Evolutionary conservation across 2,888 invertebrate species (phyloP).

Genomic region (Eupithecia dodoneata): DNA sequence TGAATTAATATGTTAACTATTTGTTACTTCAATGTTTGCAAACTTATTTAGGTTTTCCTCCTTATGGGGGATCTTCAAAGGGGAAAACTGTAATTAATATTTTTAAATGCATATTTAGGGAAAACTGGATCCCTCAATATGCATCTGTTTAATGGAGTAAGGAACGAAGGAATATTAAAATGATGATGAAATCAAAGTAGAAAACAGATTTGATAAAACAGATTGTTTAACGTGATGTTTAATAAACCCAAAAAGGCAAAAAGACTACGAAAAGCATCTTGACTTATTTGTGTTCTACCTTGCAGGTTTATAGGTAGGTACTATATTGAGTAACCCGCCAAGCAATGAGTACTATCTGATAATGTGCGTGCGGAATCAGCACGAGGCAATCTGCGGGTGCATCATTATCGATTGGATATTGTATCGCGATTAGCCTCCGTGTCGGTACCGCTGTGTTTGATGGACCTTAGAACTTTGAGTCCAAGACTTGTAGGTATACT

Average conservation of each 20-base stretch:
- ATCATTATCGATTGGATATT: not conserved
- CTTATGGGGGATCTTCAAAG: too few relatives aligned
- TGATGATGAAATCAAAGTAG: not conserved
- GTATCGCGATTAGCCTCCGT: not conserved
- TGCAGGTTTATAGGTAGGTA: not conserved
- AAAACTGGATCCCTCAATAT: too few relatives aligned
- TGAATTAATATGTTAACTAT: conserved; percentile 31
- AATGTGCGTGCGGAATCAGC: not conserved
- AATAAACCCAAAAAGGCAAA: not conserved
- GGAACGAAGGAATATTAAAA: not conserved
- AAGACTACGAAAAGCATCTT: not conserved
- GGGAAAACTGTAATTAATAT: too few relatives aligned
- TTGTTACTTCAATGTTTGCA: not conserved
- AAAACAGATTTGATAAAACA: not conserved
- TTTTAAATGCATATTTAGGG: too few relatives aligned
- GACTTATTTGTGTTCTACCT: not conserved
- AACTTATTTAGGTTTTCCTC: not conserved
- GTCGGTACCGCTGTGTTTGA: not conserved
- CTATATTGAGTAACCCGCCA: not conserved
- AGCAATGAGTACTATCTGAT: not conserved
- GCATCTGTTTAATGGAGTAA: not conserved
- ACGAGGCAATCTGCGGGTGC: not conserved
- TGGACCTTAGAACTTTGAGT: not conserved
- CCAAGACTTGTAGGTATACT: conserved; percentile 40
- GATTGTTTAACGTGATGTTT: too few relatives aligned